Evolutionary conservation across 2,797 vertebrate species (phyloP), one percentile per base, ranked within the genome.

Genomic region (Valencia hispanica): DNA sequence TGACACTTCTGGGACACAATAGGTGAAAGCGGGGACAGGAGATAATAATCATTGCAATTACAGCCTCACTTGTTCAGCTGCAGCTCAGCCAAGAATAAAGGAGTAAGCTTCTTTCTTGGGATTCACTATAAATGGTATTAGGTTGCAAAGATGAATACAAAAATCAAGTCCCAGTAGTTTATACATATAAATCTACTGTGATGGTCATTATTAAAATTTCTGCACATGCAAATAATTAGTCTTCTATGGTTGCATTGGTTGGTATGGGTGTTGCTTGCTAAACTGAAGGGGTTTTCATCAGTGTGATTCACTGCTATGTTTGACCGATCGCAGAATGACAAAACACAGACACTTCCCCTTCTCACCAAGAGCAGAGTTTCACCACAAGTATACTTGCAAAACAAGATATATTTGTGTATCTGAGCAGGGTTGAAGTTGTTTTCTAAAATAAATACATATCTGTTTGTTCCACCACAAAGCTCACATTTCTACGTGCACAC

Each of bases 1-100:
- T 88, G 91, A 91, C 91, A 92, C 87, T 87, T 92, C 87, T 91
- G 80, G 86, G 88, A 39, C 89, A 86, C 45, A 74, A 63, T 83
- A 86, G 87, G 83, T 88, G 85, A 90, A 90, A 87, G 69, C 43
- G 53, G 73, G 74, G 84, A 78, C 83, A 80, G 72, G 78, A 55
- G 76, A 84, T 77, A 74, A 86, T 89, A 84, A 88, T 91, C 86
- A 86, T 45, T 41, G 77, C 81, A 86, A 90, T 91, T 91, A 90
- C 81, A 82, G 72, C 80, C 77, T 79, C 81, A n/a, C 77, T 87
- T 41, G 7, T 74, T 80, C 74, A 74, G 15, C 72, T 72, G 77
- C 45, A 25, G 79, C 80, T 80, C 72, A 77, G 70, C 75, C 41
- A 45, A 59, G 75, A 70, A 69, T 74, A 74, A 79, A 45, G 65